phyloP scores from a whole-genome alignment of 2,888 invertebrate species.

The Clepsis dumicolana region DNA sequence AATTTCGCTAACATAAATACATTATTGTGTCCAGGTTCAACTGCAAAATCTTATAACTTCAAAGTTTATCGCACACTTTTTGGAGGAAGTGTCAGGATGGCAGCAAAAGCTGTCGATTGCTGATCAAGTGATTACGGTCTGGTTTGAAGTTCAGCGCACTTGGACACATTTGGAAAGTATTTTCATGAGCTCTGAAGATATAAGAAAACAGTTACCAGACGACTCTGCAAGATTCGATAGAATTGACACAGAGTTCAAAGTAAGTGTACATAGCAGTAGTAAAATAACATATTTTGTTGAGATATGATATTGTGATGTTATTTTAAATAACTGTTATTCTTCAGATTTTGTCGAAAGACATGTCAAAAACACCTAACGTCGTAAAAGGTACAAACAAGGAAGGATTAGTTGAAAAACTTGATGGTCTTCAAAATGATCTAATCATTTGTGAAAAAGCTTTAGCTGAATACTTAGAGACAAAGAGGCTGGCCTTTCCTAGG shows the following conservation, averaged over 20 bases:
- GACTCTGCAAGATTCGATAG: constrained; percentile 97
- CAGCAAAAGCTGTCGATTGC: constrained; percentile 96
- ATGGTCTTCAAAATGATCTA: constrained; percentile 93
- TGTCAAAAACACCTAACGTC: constrained; percentile 94
- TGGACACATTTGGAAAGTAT: constrained; percentile 99
- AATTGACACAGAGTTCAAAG: constrained; percentile 96
- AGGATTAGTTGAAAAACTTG: constrained; percentile 92
- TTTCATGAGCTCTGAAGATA: constrained; percentile 99
- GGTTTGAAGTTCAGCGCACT: constrained; percentile 98
- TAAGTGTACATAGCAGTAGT: constrained; percentile 54
- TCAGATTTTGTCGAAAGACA: constrained; percentile 90
- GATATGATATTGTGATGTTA: background rate
- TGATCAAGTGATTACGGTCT: constrained; percentile 96
- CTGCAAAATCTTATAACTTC: constrained; percentile 98
- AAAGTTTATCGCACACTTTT: constrained; percentile 98
- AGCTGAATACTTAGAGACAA: constrained; percentile 98
- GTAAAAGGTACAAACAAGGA: constrained; percentile 95
- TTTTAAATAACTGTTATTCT: constrained; percentile 50
- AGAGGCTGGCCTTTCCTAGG: constrained; percentile 96
- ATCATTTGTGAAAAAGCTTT: constrained; percentile 98
- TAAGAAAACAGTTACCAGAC: constrained; percentile 96
- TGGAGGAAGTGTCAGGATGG: constrained; percentile 97
- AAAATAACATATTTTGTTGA: background rate
- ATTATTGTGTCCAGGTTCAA: constrained; percentile 88
- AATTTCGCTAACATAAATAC: background rate